Evolutionary conservation across 2,797 vertebrate species (phyloP).

Genomic region (Delichon dasypus): DNA sequence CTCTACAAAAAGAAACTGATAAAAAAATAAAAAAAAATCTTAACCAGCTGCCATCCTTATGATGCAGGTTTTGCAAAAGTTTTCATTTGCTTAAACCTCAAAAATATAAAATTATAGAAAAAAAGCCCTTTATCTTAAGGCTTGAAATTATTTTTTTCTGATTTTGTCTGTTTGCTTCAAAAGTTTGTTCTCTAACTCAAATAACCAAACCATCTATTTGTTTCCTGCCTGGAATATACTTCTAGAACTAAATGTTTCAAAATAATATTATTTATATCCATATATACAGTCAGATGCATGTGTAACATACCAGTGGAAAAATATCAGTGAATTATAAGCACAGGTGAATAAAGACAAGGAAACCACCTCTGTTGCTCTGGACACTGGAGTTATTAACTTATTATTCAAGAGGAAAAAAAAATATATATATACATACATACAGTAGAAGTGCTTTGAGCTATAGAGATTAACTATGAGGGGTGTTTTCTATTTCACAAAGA

Average conservation of each 20-base stretch:
- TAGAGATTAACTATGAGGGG: not conserved
- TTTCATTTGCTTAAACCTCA: not conserved
- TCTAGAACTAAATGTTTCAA: not conserved
- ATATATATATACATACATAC: not conserved
- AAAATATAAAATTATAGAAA: not conserved
- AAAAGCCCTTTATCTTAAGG: not conserved
- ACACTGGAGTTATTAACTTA: not conserved
- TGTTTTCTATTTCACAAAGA: constrained; percentile 15
- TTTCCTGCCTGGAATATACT: not conserved
- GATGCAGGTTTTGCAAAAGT: not conserved
- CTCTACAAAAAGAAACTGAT: not conserved
- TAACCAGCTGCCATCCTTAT: not conserved
- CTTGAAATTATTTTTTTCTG: not conserved
- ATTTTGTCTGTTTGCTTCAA: not conserved
- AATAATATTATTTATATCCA: not conserved
- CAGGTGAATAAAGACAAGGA: not conserved
- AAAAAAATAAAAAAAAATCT: not conserved
- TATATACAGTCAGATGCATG: not conserved
- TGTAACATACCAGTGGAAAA: not conserved
- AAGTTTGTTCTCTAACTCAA: not conserved
- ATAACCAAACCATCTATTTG: not conserved
- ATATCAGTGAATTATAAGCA: not conserved
- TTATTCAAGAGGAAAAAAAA: not conserved
- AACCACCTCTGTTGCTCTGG: not conserved
- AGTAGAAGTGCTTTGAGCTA: not conserved